phyloP scores from a whole-genome alignment of 2,797 vertebrate genomes.

The Esox lucius region DNA sequence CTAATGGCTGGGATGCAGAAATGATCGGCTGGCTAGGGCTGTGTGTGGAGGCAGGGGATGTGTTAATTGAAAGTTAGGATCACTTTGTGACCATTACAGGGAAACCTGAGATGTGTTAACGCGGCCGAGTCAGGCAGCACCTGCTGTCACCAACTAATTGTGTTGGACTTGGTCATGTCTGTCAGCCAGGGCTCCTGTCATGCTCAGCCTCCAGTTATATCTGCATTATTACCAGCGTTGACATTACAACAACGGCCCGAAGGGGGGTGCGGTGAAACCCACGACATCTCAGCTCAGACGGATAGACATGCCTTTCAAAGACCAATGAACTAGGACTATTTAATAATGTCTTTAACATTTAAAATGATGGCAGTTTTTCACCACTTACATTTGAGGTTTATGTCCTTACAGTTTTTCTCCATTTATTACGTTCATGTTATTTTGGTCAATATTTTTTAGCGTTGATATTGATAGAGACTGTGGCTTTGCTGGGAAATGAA shows the following conservation, averaged over 20 bases:
- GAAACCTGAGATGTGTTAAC: slow-evolving; percentile 88
- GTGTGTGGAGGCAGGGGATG: slow-evolving; percentile 67
- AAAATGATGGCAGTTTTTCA: background rate
- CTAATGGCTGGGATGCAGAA: slow-evolving; percentile 71
- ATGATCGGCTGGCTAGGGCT: slow-evolving; percentile 58
- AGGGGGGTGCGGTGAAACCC: slow-evolving; percentile 64
- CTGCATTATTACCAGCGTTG: slow-evolving; percentile 73
- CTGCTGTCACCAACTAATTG: slow-evolving; percentile 89
- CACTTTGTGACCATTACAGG: slow-evolving; percentile 89
- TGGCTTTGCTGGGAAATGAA: slow-evolving; percentile 34
- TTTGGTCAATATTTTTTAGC: slow-evolving; percentile 8
- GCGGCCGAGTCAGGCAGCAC: slow-evolving; percentile 79
- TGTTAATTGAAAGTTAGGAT: slow-evolving; percentile 90
- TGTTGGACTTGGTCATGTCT: slow-evolving; percentile 77
- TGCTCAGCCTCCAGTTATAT: slow-evolving; percentile 73
- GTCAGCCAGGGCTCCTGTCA: slow-evolving; percentile 76
- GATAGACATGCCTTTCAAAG: slow-evolving; percentile 63
- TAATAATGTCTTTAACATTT: slow-evolving; percentile 26
- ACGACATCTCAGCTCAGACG: slow-evolving; percentile 59
- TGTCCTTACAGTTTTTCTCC: background rate
- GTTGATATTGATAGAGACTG: slow-evolving; percentile 43
- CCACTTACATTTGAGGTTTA: background rate
- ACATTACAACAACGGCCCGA: slow-evolving; percentile 76
- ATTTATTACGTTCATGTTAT: background rate
- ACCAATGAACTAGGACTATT: slow-evolving; percentile 45